A percentile compares a stretch with the other conserved stretches of the same genome.
Evolutionary conservation across 2,888 invertebrate genomes (phyloP).

Genomic region (Unio pictorum): DNA sequence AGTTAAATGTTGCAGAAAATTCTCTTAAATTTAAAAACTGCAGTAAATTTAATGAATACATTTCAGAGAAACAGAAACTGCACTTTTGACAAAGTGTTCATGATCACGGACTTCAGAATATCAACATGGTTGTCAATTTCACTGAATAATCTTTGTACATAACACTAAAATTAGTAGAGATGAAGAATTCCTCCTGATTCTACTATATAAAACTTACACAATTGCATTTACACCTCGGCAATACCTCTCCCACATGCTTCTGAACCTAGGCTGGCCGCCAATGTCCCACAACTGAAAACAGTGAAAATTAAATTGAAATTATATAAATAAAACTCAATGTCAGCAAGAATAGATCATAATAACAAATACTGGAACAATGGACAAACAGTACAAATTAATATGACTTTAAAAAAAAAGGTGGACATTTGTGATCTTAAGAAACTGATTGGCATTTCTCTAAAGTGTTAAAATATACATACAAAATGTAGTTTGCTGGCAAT

Average conservation of each 20-base stretch:
- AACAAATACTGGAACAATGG: background rate
- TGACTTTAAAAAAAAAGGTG: background rate
- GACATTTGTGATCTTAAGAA: background rate
- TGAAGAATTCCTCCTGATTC: no score
- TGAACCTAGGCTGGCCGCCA: constrained; percentile 98
- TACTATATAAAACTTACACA: constrained; percentile 76
- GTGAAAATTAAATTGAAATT: background rate
- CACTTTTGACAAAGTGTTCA: no score
- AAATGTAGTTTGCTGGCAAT: background rate
- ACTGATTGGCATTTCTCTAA: background rate
- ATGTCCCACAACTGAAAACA: constrained; percentile 90
- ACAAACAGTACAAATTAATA: background rate
- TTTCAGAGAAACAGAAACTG: no score
- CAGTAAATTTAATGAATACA: no score
- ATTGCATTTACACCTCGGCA: constrained; percentile 99
- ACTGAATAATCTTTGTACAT: no score
- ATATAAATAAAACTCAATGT: background rate
- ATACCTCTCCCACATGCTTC: constrained; percentile 99
- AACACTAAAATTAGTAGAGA: no score
- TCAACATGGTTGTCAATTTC: no score
- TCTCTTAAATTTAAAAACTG: no score
- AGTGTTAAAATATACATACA: background rate
- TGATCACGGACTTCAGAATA: no score
- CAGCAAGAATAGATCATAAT: background rate
- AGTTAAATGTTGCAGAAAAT: no score